Evolutionary conservation across 2,888 invertebrate genomes (phyloP).

Genomic region (Amblyteles armatorius): DNA sequence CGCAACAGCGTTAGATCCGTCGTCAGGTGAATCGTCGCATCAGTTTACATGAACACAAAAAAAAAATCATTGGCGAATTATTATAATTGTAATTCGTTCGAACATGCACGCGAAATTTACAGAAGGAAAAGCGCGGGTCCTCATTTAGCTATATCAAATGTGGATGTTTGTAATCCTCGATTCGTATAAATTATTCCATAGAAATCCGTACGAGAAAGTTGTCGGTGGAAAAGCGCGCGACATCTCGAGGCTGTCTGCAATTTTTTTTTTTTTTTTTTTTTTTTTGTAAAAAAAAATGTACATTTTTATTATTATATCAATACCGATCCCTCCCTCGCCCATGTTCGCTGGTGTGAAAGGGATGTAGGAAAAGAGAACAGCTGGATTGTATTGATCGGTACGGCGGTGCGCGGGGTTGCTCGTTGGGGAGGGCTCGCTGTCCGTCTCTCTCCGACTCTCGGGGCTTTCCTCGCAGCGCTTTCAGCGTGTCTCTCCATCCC

Average conservation of each 20-base stretch:
- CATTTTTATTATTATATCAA: conserved; percentile 6
- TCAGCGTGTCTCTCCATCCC: conserved; percentile 65
- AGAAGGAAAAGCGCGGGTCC: conserved; percentile 1
- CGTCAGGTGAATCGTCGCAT: conserved; percentile 79
- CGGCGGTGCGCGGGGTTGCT: conserved; percentile 69
- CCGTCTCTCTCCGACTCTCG: conserved; percentile 54
- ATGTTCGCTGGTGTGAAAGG: conserved; percentile 70
- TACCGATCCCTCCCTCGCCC: conserved; percentile 34
- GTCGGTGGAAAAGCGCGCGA: neutral
- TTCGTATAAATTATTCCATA: neutral
- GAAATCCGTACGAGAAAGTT: neutral
- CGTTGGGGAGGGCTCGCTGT: conserved; percentile 76
- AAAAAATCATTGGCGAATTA: neutral
- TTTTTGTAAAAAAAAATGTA: neutral
- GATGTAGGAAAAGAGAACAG: conserved; percentile 82
- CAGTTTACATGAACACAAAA: neutral
- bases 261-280: neutral
- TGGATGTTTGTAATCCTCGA: neutral
- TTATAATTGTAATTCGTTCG: neutral
- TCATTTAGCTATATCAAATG: neutral
- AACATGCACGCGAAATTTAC: neutral
- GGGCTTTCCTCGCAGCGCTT: conserved; percentile 46
- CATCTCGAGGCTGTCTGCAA: neutral
- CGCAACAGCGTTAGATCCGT: conserved; percentile 81
- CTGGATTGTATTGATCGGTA: conserved; percentile 83